Base-by-base conservation (phyloP, 2,797 vertebrate genomes). In the Sebastes kiyomatsui region DNA sequence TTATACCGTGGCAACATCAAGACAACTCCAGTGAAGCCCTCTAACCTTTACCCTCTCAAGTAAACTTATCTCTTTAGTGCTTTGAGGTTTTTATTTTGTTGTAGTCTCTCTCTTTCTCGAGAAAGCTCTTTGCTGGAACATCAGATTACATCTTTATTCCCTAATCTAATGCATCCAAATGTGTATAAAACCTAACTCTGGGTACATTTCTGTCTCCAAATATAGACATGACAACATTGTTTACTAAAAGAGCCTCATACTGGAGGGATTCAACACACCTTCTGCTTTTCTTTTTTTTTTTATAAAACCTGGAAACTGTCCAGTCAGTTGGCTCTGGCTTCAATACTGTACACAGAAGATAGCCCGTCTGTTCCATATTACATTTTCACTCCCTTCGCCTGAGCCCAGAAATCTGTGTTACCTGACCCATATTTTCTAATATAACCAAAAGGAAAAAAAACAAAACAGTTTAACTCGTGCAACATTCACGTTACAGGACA, bases 331-430 rank as follows among this genome's bases (percentile, higher is more conserved):
- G 87, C 86, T 88, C 80, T 3, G 27, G 49, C 75, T 85, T 89
- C 80, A 83, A 74, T 75, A 62, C 75, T 79, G 52, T 23, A 62
- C 72, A 75, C 83, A 85, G 81, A 90, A 88, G 72, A 87, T 25
- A 73, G 67, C 71, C 86, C 81, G 75, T 70, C 86, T 90, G 90
- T 85, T 93, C 86, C 67, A 75, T 76, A 79, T 88, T 81, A 81
- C 64, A 72, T 80, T 83, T 79, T 59, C 58, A 68, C 59, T 67
- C 25, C 32, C 59, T n/a, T 69, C 67, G 33, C 67, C 27, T 16
- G 74, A 72, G 76, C n/a, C 52, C 5, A n/a, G 3, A 77, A 87
- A 80, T 79, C 56, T 80, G 62, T 66, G 32, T 78, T 78, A 86
- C 55, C 68, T 86, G 79, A 82, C 68, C 82, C 54, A 80, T 59